Base-by-base conservation (phyloP, 2,797 vertebrate genomes). In the Aplochiton taeniatus region DNA sequence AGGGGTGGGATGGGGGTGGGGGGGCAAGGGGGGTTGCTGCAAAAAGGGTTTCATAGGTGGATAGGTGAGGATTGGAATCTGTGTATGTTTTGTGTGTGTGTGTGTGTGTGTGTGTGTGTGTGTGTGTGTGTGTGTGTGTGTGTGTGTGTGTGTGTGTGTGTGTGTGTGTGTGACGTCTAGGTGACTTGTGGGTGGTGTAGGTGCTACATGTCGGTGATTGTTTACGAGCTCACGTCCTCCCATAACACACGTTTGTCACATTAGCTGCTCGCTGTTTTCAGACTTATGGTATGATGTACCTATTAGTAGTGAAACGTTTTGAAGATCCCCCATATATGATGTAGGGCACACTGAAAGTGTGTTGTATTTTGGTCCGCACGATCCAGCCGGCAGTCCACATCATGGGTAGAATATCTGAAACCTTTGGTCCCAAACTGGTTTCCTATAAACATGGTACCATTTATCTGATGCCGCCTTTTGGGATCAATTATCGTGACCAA, bases 41-140 rank as follows among this genome's bases (percentile, higher is more conserved):
- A 14, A 16, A 61, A 61, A 53, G 68, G 68, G 53, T 69, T 81
- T 85, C 72, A 68, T 62, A 53, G 62, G 43, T 59, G 55, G 46
- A 60, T 79, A 79, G 80, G 82, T 85, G 70, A 78, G 41, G 50
- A 56, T 17, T 62, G 82, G 74, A 80, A 82, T 79, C 50, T 17
- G 57, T 55, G 55, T 44, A n/a, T n/a, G n/a, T n/a, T 60, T 57
- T 72, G 52, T 68, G 61, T 68, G 65, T 18, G 45, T 60, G 44
- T 14, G n/a, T 8, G 17, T 1, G 16, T 51, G 14, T 52, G n/a
- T 8, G 12, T n/a, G 9, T 68, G 61, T 68, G 65, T 18, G 45
- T 60, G 44, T 14, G n/a, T 8, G 17, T 1, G 16, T 51, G 14
- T 52, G n/a, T 8, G 12, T n/a, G 9, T 17, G 57, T 55, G 55